Conservation (phyloP, 1,140 invertebrate genomes). For the Drosophila rufa region DNA sequence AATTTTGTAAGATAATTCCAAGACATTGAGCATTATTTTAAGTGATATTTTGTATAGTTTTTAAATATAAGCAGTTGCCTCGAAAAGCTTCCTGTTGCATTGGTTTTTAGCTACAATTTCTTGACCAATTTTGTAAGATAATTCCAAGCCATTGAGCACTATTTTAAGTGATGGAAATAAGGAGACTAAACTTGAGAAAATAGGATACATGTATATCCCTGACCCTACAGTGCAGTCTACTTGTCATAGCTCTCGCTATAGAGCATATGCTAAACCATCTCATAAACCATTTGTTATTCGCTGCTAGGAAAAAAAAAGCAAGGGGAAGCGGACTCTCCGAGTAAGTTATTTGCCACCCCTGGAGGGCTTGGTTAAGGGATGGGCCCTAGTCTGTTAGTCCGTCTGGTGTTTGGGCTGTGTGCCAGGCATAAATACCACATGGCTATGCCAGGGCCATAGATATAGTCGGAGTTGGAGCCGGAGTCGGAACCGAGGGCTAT, state of each 20-base stretch:
- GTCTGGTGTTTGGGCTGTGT: slow-evolving; percentile 51
- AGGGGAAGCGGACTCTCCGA: slow-evolving; percentile 5
- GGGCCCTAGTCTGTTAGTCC: slow-evolving; percentile 10
- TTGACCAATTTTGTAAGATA: too few species aligned
- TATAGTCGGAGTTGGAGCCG: slow-evolving; percentile 16
- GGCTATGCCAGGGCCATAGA: slow-evolving; percentile 31
- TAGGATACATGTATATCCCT: not conserved
- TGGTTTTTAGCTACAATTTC: too few species aligned
- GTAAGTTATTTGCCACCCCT: slow-evolving; percentile 44
- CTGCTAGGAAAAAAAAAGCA: not conserved
- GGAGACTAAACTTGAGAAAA: not conserved
- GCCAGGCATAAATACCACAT: slow-evolving; percentile 61
- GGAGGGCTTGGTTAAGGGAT: not conserved
- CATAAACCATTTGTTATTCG: slow-evolving; percentile 39
- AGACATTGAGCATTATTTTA: too few species aligned
- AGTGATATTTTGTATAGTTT: too few species aligned
- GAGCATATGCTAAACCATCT: slow-evolving; percentile 34
- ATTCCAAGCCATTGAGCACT: too few species aligned
- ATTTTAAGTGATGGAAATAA: too few species aligned
- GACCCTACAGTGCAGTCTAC: not conserved
- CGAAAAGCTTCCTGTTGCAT: too few species aligned
- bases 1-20: too few species aligned
- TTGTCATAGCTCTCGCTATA: slow-evolving; percentile 3
- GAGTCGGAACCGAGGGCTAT: slow-evolving; percentile 1
- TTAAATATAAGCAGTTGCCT: too few species aligned